Evolutionary conservation across 2,113 vertebrate genomes (phyloP).

Genomic region (Uropsilus gracilis): DNA sequence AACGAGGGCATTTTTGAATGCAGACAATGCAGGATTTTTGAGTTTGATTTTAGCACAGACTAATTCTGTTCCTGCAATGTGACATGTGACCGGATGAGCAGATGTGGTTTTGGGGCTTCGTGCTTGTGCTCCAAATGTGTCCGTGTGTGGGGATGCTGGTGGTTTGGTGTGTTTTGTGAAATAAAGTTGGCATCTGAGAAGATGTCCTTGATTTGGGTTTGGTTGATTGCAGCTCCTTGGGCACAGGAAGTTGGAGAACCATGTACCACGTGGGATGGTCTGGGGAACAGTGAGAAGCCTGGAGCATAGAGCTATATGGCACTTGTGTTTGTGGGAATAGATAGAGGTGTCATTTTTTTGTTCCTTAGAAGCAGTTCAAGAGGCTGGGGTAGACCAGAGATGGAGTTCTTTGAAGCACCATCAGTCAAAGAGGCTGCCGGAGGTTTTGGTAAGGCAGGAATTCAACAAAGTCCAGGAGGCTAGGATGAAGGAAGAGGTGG

Average conservation of each 20-base stretch:
- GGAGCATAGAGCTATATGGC: not conserved
- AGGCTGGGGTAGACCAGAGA: not conserved
- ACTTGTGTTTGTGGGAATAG: not conserved
- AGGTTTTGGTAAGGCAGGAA: not conserved
- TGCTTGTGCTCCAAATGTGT: not conserved
- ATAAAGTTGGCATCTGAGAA: not conserved
- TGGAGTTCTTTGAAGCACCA: not conserved
- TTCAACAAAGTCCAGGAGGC: not conserved
- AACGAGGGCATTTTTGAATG: not conserved
- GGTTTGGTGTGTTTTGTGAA: not conserved
- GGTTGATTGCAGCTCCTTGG: not conserved
- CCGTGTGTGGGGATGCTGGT: not conserved
- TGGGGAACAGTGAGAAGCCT: not conserved
- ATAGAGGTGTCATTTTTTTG: not conserved
- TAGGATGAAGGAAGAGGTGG: not conserved
- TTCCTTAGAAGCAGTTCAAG: not conserved
- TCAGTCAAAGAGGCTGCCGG: not conserved
- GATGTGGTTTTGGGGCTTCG: not conserved
- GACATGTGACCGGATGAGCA: not conserved
- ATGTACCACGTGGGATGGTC: not conserved
- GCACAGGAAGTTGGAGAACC: not conserved
- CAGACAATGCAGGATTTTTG: not conserved
- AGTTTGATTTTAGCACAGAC: not conserved
- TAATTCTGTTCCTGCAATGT: not conserved
- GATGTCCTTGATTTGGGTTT: not conserved